Conservation (phyloP, 2,888 invertebrate genomes). For the Nymphalis urticae region DNA sequence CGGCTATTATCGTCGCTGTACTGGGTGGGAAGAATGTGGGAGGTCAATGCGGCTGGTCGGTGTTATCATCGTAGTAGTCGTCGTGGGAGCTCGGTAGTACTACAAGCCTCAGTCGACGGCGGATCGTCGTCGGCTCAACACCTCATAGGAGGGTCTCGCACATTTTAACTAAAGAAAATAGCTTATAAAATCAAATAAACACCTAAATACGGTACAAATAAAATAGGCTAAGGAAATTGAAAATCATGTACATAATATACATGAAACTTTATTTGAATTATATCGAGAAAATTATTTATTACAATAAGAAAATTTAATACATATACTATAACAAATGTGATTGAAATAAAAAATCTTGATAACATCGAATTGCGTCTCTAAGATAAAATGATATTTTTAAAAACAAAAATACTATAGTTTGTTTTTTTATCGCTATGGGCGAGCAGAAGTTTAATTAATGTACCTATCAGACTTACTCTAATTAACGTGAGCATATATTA, state of each 20-base stretch:
- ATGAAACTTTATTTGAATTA: background rate
- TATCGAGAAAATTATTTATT: background rate
- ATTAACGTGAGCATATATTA: slow-evolving; percentile 56
- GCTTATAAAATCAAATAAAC: too few relatives aligned
- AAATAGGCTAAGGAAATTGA: background rate
- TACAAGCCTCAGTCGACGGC: slow-evolving; percentile 64
- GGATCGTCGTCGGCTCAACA: slow-evolving; percentile 72
- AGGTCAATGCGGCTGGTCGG: slow-evolving; percentile 50
- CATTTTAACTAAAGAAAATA: slow-evolving; percentile 19
- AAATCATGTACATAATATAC: background rate
- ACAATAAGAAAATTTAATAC: background rate
- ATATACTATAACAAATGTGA: background rate
- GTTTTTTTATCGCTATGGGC: slow-evolving; percentile 39
- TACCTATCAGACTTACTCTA: slow-evolving; percentile 50
- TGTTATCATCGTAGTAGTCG: slow-evolving; percentile 64
- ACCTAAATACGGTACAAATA: background rate
- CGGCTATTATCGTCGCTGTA: slow-evolving; percentile 4
- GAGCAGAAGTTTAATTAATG: slow-evolving; percentile 45
- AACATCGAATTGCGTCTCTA: background rate
- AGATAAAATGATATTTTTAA: slow-evolving; percentile 13
- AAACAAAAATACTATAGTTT: slow-evolving; percentile 38
- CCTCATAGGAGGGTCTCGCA: slow-evolving; percentile 45
- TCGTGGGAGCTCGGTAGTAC: slow-evolving; percentile 59
- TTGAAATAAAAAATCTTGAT: background rate
- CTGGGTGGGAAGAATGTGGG: slow-evolving; percentile 28